Evolutionary conservation across 1,140 invertebrate species (phyloP).

Genomic region (Platyscapa corneri): DNA sequence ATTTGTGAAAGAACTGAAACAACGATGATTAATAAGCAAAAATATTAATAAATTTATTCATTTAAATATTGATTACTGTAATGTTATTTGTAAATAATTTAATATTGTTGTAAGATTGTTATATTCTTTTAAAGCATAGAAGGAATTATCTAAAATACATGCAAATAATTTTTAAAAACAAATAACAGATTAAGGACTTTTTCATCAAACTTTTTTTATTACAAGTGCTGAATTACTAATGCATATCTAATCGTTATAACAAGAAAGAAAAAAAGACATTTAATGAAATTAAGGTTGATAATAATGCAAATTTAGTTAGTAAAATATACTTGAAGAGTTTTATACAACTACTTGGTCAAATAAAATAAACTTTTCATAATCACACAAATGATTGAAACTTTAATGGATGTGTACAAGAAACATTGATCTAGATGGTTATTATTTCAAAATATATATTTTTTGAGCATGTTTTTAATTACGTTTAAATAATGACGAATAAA

Average conservation of each 20-base stretch:
- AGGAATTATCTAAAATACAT: constrained; percentile 9
- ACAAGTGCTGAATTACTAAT: background rate
- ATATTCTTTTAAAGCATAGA: background rate
- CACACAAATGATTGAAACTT: background rate
- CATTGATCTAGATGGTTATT: too few species aligned
- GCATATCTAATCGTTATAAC: background rate
- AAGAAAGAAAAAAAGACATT: too few species aligned
- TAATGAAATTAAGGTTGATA: too few species aligned
- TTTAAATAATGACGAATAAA: too few species aligned
- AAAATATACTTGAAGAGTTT: too few species aligned
- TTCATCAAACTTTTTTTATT: background rate
- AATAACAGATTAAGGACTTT: background rate
- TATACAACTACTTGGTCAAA: too few species aligned
- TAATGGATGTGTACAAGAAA: background rate
- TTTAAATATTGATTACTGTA: background rate
- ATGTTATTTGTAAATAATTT: constrained; percentile 44
- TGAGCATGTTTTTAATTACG: too few species aligned
- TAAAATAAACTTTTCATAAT: too few species aligned
- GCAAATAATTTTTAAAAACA: background rate
- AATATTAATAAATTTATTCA: constrained; percentile 25
- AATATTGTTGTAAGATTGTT: constrained; percentile 34
- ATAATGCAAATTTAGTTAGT: too few species aligned
- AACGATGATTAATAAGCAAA: constrained; percentile 13
- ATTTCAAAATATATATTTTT: too few species aligned
- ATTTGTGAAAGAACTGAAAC: constrained; percentile 1